phyloP scores from a whole-genome alignment of 2,113 vertebrate species.

The Telmatochromis brachygnathus region DNA sequence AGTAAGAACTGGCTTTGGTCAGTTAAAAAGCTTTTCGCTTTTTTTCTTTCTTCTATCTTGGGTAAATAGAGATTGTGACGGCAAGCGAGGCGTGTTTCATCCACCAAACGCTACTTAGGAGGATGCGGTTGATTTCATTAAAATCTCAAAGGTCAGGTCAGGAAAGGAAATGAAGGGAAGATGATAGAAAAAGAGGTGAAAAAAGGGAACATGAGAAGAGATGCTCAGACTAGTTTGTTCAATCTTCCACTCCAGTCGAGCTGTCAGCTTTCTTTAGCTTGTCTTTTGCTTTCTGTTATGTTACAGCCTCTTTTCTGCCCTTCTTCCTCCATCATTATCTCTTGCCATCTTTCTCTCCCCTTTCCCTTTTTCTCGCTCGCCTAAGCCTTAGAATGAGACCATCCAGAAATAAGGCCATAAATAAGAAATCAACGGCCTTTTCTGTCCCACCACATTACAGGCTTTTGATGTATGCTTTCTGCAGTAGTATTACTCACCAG shows the following conservation, averaged over 20 bases:
- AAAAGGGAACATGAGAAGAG: not conserved
- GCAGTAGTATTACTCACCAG: slow-evolving; percentile 74
- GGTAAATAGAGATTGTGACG: not conserved
- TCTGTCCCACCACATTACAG: slow-evolving; percentile 70
- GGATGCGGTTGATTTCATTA: not conserved
- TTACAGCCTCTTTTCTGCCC: slow-evolving; percentile 48
- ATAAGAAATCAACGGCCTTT: slow-evolving; percentile 77
- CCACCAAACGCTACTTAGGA: not conserved
- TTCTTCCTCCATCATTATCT: slow-evolving; percentile 39
- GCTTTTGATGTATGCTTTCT: slow-evolving; percentile 72
- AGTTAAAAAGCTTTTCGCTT: not conserved
- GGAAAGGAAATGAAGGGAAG: not conserved
- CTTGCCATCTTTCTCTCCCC: not conserved
- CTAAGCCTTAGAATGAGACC: slow-evolving; percentile 50
- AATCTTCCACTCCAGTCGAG: slow-evolving; percentile 8
- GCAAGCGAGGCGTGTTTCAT: not conserved
- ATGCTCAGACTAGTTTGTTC: not conserved
- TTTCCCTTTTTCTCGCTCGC: not conserved
- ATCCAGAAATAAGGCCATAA: slow-evolving; percentile 75
- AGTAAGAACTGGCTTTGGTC: not conserved
- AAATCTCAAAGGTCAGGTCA: not conserved
- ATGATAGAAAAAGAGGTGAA: not conserved
- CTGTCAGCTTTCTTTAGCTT: slow-evolving; percentile 18
- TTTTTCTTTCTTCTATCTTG: not conserved
- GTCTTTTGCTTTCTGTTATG: slow-evolving; percentile 48